A percentile compares a stretch with the other conserved stretches of the same genome.
phyloP scores from a whole-genome alignment of 2,797 vertebrate species.

The Eurystomus glaucurus region DNA sequence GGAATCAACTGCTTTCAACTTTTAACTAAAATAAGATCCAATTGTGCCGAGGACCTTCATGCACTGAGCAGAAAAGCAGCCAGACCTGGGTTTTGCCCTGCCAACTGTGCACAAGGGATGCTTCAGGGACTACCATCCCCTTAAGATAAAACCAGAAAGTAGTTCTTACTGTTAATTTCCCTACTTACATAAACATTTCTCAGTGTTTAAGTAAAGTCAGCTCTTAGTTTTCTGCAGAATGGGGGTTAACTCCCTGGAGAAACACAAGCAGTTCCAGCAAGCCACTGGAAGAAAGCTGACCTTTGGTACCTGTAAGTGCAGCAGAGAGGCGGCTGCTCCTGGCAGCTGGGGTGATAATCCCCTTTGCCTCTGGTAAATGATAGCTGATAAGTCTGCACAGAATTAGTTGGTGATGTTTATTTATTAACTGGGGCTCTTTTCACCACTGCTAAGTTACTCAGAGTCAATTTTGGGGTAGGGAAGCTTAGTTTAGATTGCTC shows the following conservation, averaged over 20 bases:
- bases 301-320: slow-evolving; percentile 88
- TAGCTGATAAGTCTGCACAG: slow-evolving; percentile 78
- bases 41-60: not conserved
- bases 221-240: slow-evolving; percentile 42
- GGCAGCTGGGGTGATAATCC: slow-evolving; percentile 86
- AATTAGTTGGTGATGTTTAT: slow-evolving; percentile 68
- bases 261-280: not conserved
- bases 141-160: slow-evolving; percentile 23
- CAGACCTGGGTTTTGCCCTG: not conserved
- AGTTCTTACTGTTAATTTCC: slow-evolving; percentile 1
- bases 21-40: not conserved
- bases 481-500: not conserved
- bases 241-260: slow-evolving; percentile 59
- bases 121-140: not conserved
- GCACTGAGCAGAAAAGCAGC: not conserved
- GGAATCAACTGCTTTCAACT: not conserved
- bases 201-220: slow-evolving; percentile 37
- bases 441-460: not conserved
- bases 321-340: slow-evolving; percentile 77
- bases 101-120: not conserved
- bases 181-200: not conserved
- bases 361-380: slow-evolving; percentile 80
- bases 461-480: not conserved
- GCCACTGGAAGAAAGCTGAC: slow-evolving; percentile 86
- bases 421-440: slow-evolving; percentile 54